Evolutionary conservation across 2,797 vertebrate species (phyloP), one percentile per base, ranked within the genome.

Genomic region (Scleropages formosus): DNA sequence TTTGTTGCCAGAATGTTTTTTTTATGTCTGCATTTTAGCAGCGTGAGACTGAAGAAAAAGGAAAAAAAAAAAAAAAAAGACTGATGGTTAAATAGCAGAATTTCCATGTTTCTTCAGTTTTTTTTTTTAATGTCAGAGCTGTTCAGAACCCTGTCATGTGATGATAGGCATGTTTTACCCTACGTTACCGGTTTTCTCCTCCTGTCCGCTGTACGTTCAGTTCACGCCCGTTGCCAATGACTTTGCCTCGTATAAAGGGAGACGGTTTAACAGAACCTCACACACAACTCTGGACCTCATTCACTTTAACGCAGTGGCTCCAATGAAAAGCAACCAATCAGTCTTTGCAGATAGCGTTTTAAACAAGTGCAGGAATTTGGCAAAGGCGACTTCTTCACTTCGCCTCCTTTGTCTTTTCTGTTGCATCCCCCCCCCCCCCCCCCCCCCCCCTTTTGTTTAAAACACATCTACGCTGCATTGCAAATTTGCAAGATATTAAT

Each of bases 261-360:
- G 58, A 71, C 62, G 26, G 66, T 68, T 68, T 69, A 56, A 58
- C 66, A 74, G 76, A 74, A 75, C 77, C 77, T 78, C 70, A 73
- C 51, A 75, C 62, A 73, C 77, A 80, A 73, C 76, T 73, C 49
- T 75, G 73, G 80, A 76, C 64, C 74, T 70, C 70, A 75, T 71
- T 75, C 18, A 77, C 62, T 60, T 77, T 39, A 72, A 59, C 67
- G 60, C 46, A 78, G 60, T 75, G 59, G 69, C 31, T 59, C 69
- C 49, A 67, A 65, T 78, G 60, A 60, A 60, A 76, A n/a, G 49
- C 63, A 80, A 53, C 59, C 27, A 12, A 59, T 62, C 31, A 58
- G 16, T 22, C 18, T 77, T 63, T 67, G 63, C 12, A 20, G 46
- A 20, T 67, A 51, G 59, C 39, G n/a, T 69, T 72, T 47, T 64